phyloP scores from a whole-genome alignment of 2,797 vertebrate species.

The Danionella dracula region DNA sequence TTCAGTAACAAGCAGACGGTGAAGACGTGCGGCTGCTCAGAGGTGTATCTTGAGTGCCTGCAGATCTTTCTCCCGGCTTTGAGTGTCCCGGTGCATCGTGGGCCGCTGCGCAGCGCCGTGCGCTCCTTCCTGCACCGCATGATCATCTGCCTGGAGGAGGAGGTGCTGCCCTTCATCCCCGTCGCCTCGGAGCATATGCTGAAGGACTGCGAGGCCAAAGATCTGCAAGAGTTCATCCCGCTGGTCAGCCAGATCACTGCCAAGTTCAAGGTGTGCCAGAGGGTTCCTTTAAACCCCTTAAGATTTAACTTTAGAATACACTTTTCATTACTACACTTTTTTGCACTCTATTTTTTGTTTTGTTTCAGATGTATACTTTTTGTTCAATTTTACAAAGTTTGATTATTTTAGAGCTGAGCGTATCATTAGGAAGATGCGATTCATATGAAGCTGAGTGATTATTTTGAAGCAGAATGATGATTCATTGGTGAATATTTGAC shows the following conservation, averaged over 20 bases:
- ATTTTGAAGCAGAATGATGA: too few species aligned
- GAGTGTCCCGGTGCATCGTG: constrained; percentile 89
- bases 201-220: constrained; percentile 95
- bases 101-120: constrained; percentile 83
- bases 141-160: constrained; percentile 98
- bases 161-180: constrained; percentile 94
- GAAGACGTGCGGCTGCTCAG: constrained; percentile 91
- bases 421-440: too few species aligned
- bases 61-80: constrained; percentile 91
- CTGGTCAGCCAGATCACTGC: constrained; percentile 98
- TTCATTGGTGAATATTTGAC: too few species aligned
- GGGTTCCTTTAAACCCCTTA: too few species aligned
- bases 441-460: too few species aligned
- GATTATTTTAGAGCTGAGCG: too few species aligned
- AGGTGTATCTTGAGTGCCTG: constrained; percentile 93
- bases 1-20: constrained; percentile 99
- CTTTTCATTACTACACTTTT: too few species aligned
- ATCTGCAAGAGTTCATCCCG: constrained; percentile 98
- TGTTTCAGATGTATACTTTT: too few species aligned
- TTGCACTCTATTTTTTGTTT: too few species aligned
- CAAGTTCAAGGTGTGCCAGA: constrained; percentile 88
- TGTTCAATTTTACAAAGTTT: too few species aligned
- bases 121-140: constrained; percentile 97
- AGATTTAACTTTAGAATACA: too few species aligned
- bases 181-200: constrained; percentile 95